Percentiles rank a stretch among this genome's conserved stretches.
These are phyloP conservation scores for Acrocephalus arundinaceus DNA, from an alignment of 2,113 vertebrate genomes.

Conservation along the genomic window DNA sequence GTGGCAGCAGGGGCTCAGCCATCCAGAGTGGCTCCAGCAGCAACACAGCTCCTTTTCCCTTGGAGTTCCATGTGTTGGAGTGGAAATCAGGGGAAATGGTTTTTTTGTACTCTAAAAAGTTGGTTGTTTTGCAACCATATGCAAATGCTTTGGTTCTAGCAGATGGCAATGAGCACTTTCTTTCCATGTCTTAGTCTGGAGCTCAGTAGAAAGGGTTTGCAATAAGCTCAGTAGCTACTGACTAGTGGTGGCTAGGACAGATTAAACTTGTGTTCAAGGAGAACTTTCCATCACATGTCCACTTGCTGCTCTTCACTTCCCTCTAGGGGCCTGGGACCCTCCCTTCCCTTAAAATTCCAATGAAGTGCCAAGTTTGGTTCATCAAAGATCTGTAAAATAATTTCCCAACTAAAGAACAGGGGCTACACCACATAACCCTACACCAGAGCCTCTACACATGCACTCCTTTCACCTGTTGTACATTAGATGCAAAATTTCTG, in stretches of 20 bases:
- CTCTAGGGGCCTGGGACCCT: not conserved
- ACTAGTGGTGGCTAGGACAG: not conserved
- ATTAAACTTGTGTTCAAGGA: not conserved
- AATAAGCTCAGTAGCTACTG: not conserved
- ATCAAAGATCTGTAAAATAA: accelerated
- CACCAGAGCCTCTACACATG: accelerated
- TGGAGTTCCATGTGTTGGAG: not conserved
- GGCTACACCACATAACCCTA: not conserved
- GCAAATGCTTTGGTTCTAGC: not conserved
- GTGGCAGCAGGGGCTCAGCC: not conserved
- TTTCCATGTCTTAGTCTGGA: not conserved
- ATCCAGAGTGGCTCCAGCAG: not conserved
- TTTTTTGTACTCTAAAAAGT: not conserved
- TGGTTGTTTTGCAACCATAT: not conserved
- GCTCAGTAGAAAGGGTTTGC: not conserved
- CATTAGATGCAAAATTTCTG: not conserved
- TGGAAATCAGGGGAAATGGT: not conserved
- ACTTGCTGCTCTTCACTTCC: not conserved
- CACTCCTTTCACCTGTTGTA: not conserved
- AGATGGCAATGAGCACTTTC: not conserved
- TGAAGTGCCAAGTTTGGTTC: not conserved
- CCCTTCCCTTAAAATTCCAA: not conserved
- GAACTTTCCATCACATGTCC: not conserved
- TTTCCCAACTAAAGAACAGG: not conserved
- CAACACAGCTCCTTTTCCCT: not conserved